phyloP scores from a whole-genome alignment of 2,113 vertebrate genomes.

The Xenus cinereus region DNA sequence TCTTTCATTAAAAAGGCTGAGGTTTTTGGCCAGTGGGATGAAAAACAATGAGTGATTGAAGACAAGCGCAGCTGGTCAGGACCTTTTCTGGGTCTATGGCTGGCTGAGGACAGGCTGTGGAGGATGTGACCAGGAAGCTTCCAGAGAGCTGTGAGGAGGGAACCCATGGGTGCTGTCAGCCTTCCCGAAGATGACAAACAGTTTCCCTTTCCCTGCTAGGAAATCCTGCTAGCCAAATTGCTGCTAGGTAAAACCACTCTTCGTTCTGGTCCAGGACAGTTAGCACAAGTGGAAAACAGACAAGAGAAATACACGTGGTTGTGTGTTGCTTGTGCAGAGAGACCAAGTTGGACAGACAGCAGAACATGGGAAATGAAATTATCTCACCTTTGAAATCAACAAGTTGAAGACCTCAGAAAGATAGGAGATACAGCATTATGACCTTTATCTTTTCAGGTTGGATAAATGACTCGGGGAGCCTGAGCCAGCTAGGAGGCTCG shows the following conservation, averaged over 20 bases:
- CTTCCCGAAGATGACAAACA: not conserved
- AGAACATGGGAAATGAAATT: not conserved
- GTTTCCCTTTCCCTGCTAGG: not conserved
- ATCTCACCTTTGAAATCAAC: not conserved
- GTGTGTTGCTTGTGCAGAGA: accelerated
- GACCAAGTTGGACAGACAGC: not conserved
- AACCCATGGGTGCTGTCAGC: not conserved
- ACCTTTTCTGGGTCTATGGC: not conserved
- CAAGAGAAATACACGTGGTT: not conserved
- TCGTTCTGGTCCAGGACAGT: not conserved
- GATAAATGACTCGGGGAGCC: not conserved
- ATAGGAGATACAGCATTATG: not conserved
- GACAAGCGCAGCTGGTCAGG: not conserved
- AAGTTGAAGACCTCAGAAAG: not conserved
- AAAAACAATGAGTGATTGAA: not conserved
- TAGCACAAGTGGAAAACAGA: not conserved
- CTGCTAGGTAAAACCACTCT: not conserved
- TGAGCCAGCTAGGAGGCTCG: not conserved
- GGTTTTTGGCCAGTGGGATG: not conserved
- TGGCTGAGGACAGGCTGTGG: not conserved
- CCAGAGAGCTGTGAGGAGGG: not conserved
- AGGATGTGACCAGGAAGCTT: not conserved
- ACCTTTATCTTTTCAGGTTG: not conserved
- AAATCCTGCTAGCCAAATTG: not conserved
- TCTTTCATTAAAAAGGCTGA: not conserved